These are phyloP conservation scores for Actinia tenebrosa DNA, from an alignment of 64 coral and sea anemone genomes.

Conservation along the genomic window DNA sequence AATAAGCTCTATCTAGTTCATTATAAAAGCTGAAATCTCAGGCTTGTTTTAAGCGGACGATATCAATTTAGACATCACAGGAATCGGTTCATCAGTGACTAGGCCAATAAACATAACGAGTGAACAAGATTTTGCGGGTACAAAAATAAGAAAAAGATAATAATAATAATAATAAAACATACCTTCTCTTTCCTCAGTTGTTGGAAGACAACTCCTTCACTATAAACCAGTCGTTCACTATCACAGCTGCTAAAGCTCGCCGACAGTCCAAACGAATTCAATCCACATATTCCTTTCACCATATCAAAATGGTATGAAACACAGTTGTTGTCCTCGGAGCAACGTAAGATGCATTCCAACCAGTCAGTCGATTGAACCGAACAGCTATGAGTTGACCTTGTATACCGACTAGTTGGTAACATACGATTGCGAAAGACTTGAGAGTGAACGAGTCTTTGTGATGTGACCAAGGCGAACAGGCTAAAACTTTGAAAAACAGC, in stretches of 20 bases:
- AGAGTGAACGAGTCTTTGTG: not conserved
- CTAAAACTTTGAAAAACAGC: not conserved
- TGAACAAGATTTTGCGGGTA: no score
- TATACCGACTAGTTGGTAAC: not conserved
- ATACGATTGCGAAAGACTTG: not conserved
- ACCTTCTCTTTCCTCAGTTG: slow-evolving; percentile 15
- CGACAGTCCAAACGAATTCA: not conserved
- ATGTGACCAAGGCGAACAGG: not conserved
- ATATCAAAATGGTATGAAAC: not conserved
- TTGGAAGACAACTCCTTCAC: not conserved
- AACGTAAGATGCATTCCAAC: not conserved
- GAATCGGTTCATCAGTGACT: no score
- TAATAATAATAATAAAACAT: not conserved
- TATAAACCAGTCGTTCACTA: not conserved
- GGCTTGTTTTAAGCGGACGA: no score
- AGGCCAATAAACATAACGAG: no score
- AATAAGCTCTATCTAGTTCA: no score
- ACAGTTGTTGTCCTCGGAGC: not conserved
- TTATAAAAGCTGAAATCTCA: no score
- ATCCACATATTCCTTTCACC: not conserved
- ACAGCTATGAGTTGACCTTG: not conserved
- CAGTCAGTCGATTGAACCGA: not conserved
- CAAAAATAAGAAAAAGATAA: not conserved
- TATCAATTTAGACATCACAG: no score
- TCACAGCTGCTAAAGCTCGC: not conserved